These are phyloP conservation scores for Vulpes lagopus DNA, from an alignment of 2,113 vertebrate species.

Conservation along the genomic window DNA sequence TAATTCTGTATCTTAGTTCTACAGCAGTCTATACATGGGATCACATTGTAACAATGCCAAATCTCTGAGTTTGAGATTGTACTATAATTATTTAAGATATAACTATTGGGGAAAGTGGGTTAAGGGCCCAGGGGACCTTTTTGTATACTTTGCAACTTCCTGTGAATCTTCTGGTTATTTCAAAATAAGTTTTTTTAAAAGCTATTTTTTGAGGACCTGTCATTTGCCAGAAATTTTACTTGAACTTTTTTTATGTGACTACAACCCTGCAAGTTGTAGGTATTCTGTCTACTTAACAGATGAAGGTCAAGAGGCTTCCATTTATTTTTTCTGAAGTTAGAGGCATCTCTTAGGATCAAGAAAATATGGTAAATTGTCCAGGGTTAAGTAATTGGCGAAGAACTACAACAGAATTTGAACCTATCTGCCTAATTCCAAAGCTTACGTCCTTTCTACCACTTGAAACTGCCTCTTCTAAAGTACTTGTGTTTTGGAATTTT, in stretches of 20 bases:
- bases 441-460: not conserved
- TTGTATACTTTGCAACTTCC: not conserved
- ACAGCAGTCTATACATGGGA: not conserved
- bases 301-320: not conserved
- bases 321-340: conserved; percentile 50
- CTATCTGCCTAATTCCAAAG: not conserved
- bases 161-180: not conserved
- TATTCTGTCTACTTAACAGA: not conserved
- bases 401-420: not conserved
- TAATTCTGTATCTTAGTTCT: not conserved
- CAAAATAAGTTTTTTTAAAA: not conserved
- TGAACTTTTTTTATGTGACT: conserved; percentile 10
- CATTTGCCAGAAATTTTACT: conserved; percentile 24
- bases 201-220: not conserved
- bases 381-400: not conserved
- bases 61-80: not conserved
- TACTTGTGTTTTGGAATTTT: conserved; percentile 26
- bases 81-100: not conserved
- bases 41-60: not conserved
- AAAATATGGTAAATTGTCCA: not conserved
- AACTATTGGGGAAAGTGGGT: not conserved
- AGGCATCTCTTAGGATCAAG: not conserved
- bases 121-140: not conserved
- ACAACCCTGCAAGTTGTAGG: not conserved
- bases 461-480: not conserved